Percentiles rank a stretch among this genome's conserved stretches.
phyloP scores from a whole-genome alignment of 2,797 vertebrate species.

The Pampus argenteus region DNA sequence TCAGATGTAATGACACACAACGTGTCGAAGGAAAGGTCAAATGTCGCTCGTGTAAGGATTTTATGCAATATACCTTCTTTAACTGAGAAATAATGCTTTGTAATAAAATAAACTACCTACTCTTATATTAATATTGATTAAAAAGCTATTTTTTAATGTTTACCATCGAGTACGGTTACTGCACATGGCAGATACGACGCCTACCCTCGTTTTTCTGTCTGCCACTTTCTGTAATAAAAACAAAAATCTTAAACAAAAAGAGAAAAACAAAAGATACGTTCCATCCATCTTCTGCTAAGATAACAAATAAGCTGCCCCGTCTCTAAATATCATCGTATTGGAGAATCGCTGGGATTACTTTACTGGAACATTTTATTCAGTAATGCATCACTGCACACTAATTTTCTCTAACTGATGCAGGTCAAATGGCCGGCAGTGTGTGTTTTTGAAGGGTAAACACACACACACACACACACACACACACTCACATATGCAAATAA shows the following conservation, averaged over 20 bases:
- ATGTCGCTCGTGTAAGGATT: conserved; percentile 17
- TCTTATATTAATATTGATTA: background rate
- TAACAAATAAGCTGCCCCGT: background rate
- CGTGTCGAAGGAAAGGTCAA: conserved; percentile 44
- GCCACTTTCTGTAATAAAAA: background rate
- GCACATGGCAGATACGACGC: no score
- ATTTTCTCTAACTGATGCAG: conserved; percentile 6
- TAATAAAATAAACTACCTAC: background rate
- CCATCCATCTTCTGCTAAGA: background rate
- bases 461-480: background rate
- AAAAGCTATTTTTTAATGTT: background rate
- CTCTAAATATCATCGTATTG: background rate
- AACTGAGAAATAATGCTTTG: background rate
- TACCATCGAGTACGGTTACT: no score
- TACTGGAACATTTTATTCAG: background rate
- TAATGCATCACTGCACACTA: background rate
- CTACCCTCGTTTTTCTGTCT: no score
- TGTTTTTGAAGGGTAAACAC: conserved; percentile 39
- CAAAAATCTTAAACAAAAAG: background rate
- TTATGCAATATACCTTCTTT: background rate
- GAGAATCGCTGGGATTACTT: background rate
- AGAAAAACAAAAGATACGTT: background rate
- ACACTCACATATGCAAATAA: conserved; percentile 20
- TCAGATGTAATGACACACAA: conserved; percentile 28
- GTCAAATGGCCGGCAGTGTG: conserved; percentile 5